Evolutionary conservation across 2,888 invertebrate species (phyloP), one percentile per base, ranked within the genome.

Genomic region (Nymphalis polychloros): DNA sequence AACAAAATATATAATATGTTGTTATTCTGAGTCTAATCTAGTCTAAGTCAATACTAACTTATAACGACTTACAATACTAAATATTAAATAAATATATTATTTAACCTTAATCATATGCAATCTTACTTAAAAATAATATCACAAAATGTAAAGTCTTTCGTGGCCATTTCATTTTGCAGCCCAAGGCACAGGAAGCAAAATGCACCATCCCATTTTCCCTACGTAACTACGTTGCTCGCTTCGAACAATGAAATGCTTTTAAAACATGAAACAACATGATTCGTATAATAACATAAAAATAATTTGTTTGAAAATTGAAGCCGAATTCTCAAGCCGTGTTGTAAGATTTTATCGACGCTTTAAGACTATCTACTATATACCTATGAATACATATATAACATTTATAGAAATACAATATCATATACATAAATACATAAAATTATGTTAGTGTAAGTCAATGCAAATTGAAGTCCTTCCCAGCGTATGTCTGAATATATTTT

Each of bases 201-300:
- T 89, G 86, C 88, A 85, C 83, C 82, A 85, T 89, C 88, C 87
- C 84, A 89, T 90, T 90, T 87, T 87, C 88, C 87, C 86, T 78
- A 74, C 86, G 84, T 88, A 88, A 88, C 87, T 84, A 84, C 85
- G 78, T 86, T 85, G 85, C 85, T 84, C 84, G 84, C 81, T 85
- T 84, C 83, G 87, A 88, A 91, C 91, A 90, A 90, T 89, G 89
- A 88, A 91, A 90, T 85, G 91, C 90, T 91, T 90, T 91, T 90
- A 90, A 90, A 90, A 89, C 85, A 87, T 82, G 84, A 83, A 86
- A 86, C 85, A 84, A 85, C 84, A 83, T 86, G 84, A 87, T 87
- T 84, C 81, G 79, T 84, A 84, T 81, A 83, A 68, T 69, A 74
- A 63, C 80, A 83, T 83, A 82, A 83, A 84, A 80, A 79, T 84